phyloP scores from a whole-genome alignment of 2,113 vertebrate genomes.

The Neolamprologus caudopunctatus region DNA sequence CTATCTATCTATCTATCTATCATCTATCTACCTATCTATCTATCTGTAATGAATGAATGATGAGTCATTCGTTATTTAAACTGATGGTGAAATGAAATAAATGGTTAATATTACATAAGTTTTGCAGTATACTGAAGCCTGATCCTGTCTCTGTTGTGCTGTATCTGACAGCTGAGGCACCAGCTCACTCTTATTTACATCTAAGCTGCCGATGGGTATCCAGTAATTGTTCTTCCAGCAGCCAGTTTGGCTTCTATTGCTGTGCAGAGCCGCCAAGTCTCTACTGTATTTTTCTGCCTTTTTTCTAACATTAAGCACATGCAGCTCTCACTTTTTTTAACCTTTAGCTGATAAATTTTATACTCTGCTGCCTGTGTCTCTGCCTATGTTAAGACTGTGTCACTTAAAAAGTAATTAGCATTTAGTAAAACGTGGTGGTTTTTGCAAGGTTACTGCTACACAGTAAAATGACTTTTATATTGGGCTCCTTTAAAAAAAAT shows the following conservation, averaged over 20 bases:
- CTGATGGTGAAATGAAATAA: not conserved
- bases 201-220: slow-evolving; percentile 11
- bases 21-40: not conserved
- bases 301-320: not conserved
- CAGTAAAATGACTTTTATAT: not conserved
- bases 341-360: not conserved
- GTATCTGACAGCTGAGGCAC: slow-evolving; percentile 28
- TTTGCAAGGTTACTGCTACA: not conserved
- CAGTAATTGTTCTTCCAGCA: slow-evolving; percentile 46
- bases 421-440: not conserved
- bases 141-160: slow-evolving; percentile 7
- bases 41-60: not conserved
- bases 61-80: not conserved
- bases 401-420: not conserved
- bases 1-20: no score
- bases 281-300: not conserved
- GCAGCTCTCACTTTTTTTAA: not conserved
- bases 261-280: not conserved
- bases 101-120: not conserved
- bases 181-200: slow-evolving; percentile 48
- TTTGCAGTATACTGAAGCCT: not conserved
- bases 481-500: not conserved
- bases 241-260: slow-evolving; percentile 32
- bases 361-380: not conserved
- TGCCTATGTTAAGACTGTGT: not conserved